Evolutionary conservation across 2,888 invertebrate species (phyloP), one percentile per base, ranked within the genome.

Genomic region (Trichopoda pennipes): DNA sequence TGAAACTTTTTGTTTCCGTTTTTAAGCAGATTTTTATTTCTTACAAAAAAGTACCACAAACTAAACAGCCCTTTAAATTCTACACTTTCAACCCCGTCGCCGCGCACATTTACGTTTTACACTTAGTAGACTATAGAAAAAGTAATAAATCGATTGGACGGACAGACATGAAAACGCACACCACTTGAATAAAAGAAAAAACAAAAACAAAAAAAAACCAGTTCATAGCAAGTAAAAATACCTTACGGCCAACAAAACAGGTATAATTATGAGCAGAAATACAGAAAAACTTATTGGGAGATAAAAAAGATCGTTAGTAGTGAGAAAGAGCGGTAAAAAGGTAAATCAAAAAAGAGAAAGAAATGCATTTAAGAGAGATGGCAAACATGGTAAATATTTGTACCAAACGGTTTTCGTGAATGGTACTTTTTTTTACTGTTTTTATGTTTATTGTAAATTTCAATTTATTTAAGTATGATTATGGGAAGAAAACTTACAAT

Each of bases 161-260:
- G 61, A 73, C 73, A 8, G 58, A 51, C 55, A 63, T 21, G 23
- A n/a, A 58, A 49, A 73, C 79, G 58, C 69, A 81, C 55, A 76
- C 75, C 63, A n/a, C 56, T 75, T 63, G 61, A 68, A 72, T n/a
- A n/a, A n/a, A n/a, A n/a, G n/a, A n/a, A n/a, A n/a, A n/a, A n/a
- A n/a, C n/a, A n/a, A 8, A 28, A 28, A 28, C 2, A 28, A 6
- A 28, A 4, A 68, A 35, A 82, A 82, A 82, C 82, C 82, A 82
- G 82, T 82, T 69, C 55, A 68, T 72, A 75, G 72, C 75, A 51
- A 76, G 75, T 60, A 68, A 81, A n/a, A 70, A 79, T 79, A 60
- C 79, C 82, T 82, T 82, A 76, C 82, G 82, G 82, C 72, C 51
- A 82, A 79, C 78, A 82, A 82, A 82, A 82, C 82, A 82, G 82